Percentiles rank a stretch among this genome's conserved stretches.
Evolutionary conservation across 2,797 vertebrate species (phyloP).

Genomic region (Prionace glauca): DNA sequence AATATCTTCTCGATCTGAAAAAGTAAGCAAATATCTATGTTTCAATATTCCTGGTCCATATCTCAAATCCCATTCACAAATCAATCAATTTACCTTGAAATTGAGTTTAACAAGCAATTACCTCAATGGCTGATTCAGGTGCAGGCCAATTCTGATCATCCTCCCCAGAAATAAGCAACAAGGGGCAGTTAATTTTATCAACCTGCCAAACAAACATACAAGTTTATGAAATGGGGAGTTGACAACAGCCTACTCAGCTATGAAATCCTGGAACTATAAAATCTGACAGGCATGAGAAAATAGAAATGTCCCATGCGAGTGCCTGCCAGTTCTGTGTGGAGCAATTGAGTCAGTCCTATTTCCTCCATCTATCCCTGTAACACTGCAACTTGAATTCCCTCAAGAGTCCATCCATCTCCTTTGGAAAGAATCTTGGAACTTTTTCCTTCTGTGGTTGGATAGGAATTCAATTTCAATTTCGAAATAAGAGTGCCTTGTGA

Average conservation of each 20-base stretch:
- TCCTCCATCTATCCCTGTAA: too few relatives aligned
- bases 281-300: neutral
- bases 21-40: neutral
- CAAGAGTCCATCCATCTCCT: too few relatives aligned
- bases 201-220: constrained; percentile 47
- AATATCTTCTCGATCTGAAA: constrained; percentile 58
- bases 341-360: too few relatives aligned
- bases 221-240: neutral
- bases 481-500: neutral
- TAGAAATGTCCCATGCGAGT: neutral
- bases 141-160: constrained; percentile 63
- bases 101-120: constrained; percentile 45
- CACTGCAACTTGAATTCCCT: too few relatives aligned
- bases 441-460: too few relatives aligned
- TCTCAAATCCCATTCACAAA: neutral
- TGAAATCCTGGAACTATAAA: neutral
- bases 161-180: constrained; percentile 58
- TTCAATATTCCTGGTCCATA: neutral
- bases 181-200: constrained; percentile 54
- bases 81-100: neutral
- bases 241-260: neutral
- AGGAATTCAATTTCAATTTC: too few relatives aligned
- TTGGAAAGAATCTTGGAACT: too few relatives aligned
- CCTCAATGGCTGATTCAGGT: constrained; percentile 57
- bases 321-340: too few relatives aligned